Percentiles rank a stretch among this genome's conserved stretches.
These are phyloP conservation scores for Acridotheres tristis DNA, from an alignment of 2,797 vertebrate species.

Conservation along the genomic window DNA sequence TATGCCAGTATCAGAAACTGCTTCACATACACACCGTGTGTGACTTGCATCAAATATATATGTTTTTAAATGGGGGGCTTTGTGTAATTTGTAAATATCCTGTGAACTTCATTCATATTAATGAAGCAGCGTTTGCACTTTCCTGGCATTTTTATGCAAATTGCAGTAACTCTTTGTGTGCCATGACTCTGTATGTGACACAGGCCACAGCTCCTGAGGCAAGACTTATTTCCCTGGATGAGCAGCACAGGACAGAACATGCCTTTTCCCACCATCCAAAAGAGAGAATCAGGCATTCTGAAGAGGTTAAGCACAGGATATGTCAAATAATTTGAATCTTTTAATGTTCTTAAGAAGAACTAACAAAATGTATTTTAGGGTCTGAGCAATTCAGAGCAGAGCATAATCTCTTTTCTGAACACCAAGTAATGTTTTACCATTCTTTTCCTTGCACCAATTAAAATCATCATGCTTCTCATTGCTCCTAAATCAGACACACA, in stretches of 20 bases:
- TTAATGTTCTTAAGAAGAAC: background rate
- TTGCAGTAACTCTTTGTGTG: conserved; percentile 16
- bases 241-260: background rate
- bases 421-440: background rate
- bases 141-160: conserved; percentile 27
- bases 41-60: conserved; percentile 60
- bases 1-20: conserved; percentile 36
- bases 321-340: background rate
- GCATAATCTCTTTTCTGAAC: background rate
- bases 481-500: background rate
- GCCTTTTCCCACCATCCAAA: background rate
- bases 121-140: conserved; percentile 33
- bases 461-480: background rate
- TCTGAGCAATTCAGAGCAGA: background rate
- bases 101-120: conserved; percentile 60
- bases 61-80: conserved; percentile 43
- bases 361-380: background rate
- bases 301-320: background rate
- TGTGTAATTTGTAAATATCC: conserved; percentile 56
- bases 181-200: background rate
- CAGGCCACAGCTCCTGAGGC: background rate
- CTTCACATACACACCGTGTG: conserved; percentile 18
- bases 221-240: background rate
- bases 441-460: background rate
- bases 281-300: background rate